phyloP scores from a whole-genome alignment of 2,797 vertebrate species.

The Lepus townsendii region DNA sequence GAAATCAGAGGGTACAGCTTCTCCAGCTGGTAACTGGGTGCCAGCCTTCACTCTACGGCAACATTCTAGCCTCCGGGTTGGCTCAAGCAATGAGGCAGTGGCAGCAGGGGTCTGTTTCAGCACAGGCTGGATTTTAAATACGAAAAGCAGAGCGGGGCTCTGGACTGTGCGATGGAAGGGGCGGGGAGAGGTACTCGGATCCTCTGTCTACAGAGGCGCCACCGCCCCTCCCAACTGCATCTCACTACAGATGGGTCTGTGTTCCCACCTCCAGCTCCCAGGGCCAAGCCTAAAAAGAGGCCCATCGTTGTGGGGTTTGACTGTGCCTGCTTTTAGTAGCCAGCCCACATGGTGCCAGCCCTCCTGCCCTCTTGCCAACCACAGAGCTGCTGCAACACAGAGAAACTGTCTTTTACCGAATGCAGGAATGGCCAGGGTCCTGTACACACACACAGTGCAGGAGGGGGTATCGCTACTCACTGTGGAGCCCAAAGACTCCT shows the following conservation, averaged over 20 bases:
- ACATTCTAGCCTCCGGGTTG: constrained; percentile 66
- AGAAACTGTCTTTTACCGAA: constrained; percentile 81
- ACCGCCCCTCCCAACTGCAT: constrained; percentile 30
- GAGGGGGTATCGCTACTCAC: background rate
- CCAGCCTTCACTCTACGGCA: constrained; percentile 59
- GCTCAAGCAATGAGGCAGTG: constrained; percentile 70
- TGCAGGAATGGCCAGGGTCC: constrained; percentile 30
- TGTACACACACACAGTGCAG: background rate
- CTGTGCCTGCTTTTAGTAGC: constrained; percentile 80
- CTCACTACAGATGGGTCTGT: constrained; percentile 74
- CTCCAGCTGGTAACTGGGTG: constrained; percentile 46
- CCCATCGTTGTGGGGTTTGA: constrained; percentile 78
- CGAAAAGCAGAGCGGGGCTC: constrained; percentile 66
- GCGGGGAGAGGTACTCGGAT: background rate
- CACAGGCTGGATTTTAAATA: constrained; percentile 74
- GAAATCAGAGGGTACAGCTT: constrained; percentile 52
- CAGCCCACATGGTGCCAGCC: constrained; percentile 75
- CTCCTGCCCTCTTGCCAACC: constrained; percentile 70
- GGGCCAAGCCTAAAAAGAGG: constrained; percentile 80
- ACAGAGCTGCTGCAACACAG: constrained; percentile 78
- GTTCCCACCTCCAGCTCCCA: constrained; percentile 35
- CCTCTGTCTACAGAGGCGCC: constrained; percentile 59
- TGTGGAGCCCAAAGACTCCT: background rate
- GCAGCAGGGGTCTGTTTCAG: constrained; percentile 73
- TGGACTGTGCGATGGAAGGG: constrained; percentile 44